These are phyloP conservation scores for Diadromus collaris DNA, from an alignment of 2,888 invertebrate species.

Conservation along the genomic window DNA sequence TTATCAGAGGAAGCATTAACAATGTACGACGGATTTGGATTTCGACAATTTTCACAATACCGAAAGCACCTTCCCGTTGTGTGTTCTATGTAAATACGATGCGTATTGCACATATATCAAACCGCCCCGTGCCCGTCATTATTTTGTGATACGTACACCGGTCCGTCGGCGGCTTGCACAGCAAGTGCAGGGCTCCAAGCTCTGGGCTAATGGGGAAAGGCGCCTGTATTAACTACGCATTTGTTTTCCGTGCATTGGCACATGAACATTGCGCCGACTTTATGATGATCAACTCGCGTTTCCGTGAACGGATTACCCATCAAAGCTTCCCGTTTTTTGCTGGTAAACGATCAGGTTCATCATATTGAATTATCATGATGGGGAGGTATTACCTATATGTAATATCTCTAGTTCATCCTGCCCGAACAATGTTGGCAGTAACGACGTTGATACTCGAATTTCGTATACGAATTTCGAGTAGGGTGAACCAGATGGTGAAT, in stretches of 20 bases:
- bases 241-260: neutral
- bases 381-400: no score
- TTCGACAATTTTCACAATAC: constrained; percentile 60
- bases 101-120: neutral
- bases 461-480: neutral
- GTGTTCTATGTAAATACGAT: neutral
- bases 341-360: neutral
- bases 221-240: constrained; percentile 5
- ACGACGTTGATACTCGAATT: no score
- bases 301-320: neutral
- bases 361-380: neutral
- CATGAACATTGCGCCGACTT: neutral
- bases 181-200: constrained; percentile 26
- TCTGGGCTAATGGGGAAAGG: constrained; percentile 50
- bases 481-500: no score
- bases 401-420: no score
- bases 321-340: neutral
- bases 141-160: constrained; percentile 30
- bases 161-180: constrained; percentile 47
- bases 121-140: constrained; percentile 11
- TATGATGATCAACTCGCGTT: neutral
- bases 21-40: constrained; percentile 50
- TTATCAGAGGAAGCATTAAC: constrained; percentile 46
- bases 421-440: no score
- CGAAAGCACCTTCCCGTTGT: constrained; percentile 31